Base-by-base conservation (phyloP, 2,888 invertebrate genomes). In the Euspilapteryx auroguttella region DNA sequence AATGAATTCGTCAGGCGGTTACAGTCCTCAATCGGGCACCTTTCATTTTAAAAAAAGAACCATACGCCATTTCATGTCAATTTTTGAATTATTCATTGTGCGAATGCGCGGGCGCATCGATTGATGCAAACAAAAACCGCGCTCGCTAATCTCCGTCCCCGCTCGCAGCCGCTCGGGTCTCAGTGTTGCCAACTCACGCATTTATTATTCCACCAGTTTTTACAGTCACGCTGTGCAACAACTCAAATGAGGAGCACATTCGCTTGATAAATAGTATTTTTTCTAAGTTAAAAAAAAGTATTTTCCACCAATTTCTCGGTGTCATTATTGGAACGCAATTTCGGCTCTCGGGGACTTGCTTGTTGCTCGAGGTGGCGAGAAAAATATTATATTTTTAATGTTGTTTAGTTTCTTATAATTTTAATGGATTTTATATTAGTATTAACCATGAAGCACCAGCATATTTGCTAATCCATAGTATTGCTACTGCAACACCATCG, bases 51-150 rank as follows among this genome's bases (percentile, higher is more conserved):
- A 69, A 71, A 71, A 75, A 73, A 69, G 66, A 66, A 66, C 69
- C 69, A 71, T 73, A 73, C 75, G 75, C 73, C 71, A 75, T 73
- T 75, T 75, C 73, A 75, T 75, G 75, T 73, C 75, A 73, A 71
- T 71, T 73, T 71, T 68, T 75, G 75, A 75, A 75, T 75, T 68
- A 75, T 75, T 75, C 75, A 75, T 75, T 48, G 68, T 63, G 68
- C 69, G 71, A 73, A 69, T 71, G 75, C 69, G 65, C 64, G 69
- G 63, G 71, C 73, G 73, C 73, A 73, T 69, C 75, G 71, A 75
- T 75, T 75, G 73, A 75, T 71, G 69, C 71, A 69, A 65, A 66
- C 68, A 75, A 75, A 75, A 75, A 75, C 61, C 56, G 53, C 65
- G 55, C 56, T 64, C 59, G 66, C 75, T 75, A 73, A 73, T 73